These are phyloP conservation scores for Tribolium madens DNA, from an alignment of 1,140 invertebrate species.

Conservation along the genomic window DNA sequence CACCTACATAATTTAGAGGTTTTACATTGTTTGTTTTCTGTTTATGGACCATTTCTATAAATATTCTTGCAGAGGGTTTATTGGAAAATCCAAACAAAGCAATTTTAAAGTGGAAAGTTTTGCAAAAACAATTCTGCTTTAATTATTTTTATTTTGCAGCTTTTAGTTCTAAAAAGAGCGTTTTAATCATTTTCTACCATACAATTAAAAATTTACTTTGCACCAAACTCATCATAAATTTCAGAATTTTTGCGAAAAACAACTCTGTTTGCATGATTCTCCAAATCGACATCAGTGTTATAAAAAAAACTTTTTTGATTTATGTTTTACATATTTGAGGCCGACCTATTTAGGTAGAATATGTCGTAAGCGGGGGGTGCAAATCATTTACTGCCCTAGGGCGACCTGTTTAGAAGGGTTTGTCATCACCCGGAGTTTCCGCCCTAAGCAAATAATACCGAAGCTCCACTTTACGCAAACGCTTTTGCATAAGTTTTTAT, in stretches of 20 bases:
- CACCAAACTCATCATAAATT: not conserved
- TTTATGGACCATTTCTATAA: constrained; percentile 5
- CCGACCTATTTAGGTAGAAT: constrained; percentile 2
- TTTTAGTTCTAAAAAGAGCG: too few relatives aligned
- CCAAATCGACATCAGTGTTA: not conserved
- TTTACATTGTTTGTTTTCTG: constrained; percentile 1
- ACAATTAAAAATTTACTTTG: too few relatives aligned
- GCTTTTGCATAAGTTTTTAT: constrained; percentile 30
- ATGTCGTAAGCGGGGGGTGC: constrained; percentile 16
- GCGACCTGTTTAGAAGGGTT: constrained; percentile 44
- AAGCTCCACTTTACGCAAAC: constrained; percentile 25
- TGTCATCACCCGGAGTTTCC: constrained; percentile 40
- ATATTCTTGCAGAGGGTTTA: too few relatives aligned
- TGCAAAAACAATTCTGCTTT: too few relatives aligned
- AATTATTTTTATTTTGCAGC: too few relatives aligned
- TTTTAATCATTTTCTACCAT: too few relatives aligned
- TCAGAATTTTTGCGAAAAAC: not conserved
- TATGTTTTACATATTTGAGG: too few relatives aligned
- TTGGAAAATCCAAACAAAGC: too few relatives aligned
- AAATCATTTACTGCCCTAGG: constrained; percentile 42
- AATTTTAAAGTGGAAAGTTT: too few relatives aligned
- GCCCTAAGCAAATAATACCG: constrained; percentile 39
- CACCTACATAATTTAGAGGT: not conserved
- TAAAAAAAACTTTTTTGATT: not conserved
- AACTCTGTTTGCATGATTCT: not conserved